Evolutionary conservation across 2,797 vertebrate species (phyloP).

Genomic region (Avahi laniger): DNA sequence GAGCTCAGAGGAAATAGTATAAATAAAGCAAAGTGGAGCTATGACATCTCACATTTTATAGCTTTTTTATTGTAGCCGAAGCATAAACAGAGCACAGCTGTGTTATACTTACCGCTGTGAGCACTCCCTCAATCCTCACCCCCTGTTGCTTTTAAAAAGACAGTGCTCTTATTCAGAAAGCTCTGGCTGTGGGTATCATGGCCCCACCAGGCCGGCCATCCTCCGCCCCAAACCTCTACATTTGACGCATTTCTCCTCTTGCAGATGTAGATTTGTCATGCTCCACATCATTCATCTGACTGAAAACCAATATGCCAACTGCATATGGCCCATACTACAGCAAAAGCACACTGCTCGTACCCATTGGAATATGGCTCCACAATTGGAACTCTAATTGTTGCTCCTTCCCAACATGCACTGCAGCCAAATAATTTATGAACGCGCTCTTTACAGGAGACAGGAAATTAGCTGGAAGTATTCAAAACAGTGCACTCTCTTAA

Average conservation of each 20-base stretch:
- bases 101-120: constrained; percentile 88
- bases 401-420: background rate
- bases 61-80: constrained; percentile 89
- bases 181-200: constrained; percentile 21
- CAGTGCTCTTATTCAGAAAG: constrained; percentile 63
- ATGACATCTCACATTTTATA: constrained; percentile 90
- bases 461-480: constrained; percentile 61
- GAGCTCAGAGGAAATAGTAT: constrained; percentile 89
- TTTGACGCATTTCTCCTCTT: constrained; percentile 17
- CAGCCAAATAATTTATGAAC: constrained; percentile 47
- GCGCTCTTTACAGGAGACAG: constrained; percentile 25
- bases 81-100: constrained; percentile 91
- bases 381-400: background rate
- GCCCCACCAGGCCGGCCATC: constrained; percentile 50
- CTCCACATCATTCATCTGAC: background rate
- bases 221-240: background rate
- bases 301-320: background rate
- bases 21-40: constrained; percentile 90
- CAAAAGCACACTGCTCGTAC: background rate
- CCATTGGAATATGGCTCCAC: background rate
- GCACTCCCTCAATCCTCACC: constrained; percentile 78
- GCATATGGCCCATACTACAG: accelerated
- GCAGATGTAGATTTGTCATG: background rate
- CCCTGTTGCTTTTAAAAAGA: constrained; percentile 84
- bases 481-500: constrained; percentile 57